Evolutionary conservation across 2,888 invertebrate species (phyloP), one percentile per base, ranked within the genome.

Genomic region (Acleris sparsana): DNA sequence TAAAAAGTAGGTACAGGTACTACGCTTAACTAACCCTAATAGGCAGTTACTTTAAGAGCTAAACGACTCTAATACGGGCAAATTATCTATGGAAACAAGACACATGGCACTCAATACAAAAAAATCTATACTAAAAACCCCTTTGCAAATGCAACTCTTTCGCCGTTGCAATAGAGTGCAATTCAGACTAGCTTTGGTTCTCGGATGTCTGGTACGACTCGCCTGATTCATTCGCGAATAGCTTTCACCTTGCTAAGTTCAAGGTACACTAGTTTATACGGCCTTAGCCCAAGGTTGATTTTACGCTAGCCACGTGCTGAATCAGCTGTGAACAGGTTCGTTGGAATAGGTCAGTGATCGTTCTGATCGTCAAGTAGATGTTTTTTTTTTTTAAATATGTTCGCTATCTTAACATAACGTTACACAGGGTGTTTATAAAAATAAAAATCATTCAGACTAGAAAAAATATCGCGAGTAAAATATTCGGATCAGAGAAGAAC

Each of bases 211-310:
- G 33, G 49, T 43, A 55, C 70, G 69, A 70, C 69, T 60, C 71
- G 66, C 65, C 62, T 71, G 73, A 71, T 71, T 71, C 67, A 65
- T 53, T 56, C 48, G 43, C 55, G 9, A 46, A 44, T n/a, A 59
- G 71, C 84, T 82, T 82, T 83, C 80, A 77, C 80, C 73, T 75
- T 64, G 70, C 51, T 75, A 80, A 80, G 81, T 81, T 85, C 82
- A 82, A 75, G 80, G 79, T 49, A 71, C 76, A 74, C 62, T 63
- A 63, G 62, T 44, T 61, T 73, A 67, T 77, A 75, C 59, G 3
- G 5, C 5, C 17, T 53, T 53, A 33, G 16, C 16, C 60, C 75
- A 80, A 80, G 78, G 79, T 70, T 71, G 74, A 49, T 66, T 75
- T 75, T 76, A 53, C 73, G 55, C 55, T 70, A 51, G 52, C 65